Conservation (phyloP, 2,113 vertebrate genomes). For the Clarias magur region DNA sequence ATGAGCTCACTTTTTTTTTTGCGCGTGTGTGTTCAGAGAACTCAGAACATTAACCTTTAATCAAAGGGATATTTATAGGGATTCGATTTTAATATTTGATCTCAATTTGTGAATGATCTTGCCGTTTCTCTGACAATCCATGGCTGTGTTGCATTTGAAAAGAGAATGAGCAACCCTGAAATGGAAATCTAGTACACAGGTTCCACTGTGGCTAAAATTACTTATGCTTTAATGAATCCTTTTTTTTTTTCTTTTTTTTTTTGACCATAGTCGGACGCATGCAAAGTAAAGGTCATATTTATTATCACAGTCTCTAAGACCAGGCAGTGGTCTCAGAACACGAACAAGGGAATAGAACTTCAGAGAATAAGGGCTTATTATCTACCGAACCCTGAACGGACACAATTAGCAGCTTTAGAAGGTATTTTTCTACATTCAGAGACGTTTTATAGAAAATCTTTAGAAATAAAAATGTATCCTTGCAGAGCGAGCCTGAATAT, state of each 20-base stretch:
- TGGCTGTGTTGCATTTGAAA: background rate
- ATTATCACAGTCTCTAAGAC: background rate
- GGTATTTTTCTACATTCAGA: constrained; percentile 2
- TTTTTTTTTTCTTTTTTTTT: background rate
- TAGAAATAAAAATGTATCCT: background rate
- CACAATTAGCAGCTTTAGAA: constrained; percentile 1
- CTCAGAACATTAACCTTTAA: constrained; percentile 8
- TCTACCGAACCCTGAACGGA: background rate
- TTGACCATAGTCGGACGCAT: background rate
- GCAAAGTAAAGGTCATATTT: constrained; percentile 10
- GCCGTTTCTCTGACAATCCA: background rate
- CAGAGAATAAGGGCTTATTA: constrained; percentile 6
- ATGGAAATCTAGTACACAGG: background rate
- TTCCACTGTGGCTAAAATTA: background rate
- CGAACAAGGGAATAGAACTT: background rate
- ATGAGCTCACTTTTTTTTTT: constrained; percentile 24
- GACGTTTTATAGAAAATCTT: background rate
- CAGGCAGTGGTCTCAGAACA: background rate
- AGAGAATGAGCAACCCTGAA: background rate
- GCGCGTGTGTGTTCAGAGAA: background rate
- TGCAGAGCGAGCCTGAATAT: background rate
- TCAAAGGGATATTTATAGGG: background rate
- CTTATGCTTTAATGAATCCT: too few species aligned
- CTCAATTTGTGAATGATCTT: background rate
- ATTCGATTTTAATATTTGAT: background rate